A percentile compares a stretch with the other conserved stretches of the same genome.
phyloP scores from a whole-genome alignment of 2,113 vertebrate species.

The Poeciliopsis prolifica region DNA sequence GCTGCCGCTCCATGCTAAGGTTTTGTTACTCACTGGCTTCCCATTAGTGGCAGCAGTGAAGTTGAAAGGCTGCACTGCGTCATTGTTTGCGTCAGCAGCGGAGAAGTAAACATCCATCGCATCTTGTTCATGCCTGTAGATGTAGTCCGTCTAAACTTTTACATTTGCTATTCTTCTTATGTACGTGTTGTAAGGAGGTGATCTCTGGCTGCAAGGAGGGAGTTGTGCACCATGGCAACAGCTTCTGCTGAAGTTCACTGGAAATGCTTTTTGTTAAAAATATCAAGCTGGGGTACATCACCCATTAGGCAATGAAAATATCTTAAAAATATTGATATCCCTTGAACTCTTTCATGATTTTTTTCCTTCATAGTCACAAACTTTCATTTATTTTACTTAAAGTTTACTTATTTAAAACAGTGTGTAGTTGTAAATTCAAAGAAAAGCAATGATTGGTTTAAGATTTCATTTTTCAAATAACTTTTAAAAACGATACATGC shows the following conservation, averaged over 20 bases:
- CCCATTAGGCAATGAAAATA: not conserved
- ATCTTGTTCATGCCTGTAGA: not conserved
- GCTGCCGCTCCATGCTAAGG: slow-evolving; percentile 33
- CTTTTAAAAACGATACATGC: not conserved
- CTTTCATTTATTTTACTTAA: not conserved
- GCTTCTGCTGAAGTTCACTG: slow-evolving; percentile 5
- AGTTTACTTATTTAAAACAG: not conserved
- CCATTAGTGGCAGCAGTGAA: slow-evolving; percentile 23
- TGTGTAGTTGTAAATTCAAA: no score
- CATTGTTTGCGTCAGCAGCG: slow-evolving; percentile 23
- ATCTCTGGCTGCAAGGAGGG: not conserved
- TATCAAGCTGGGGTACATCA: not conserved
- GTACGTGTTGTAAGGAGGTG: slow-evolving; percentile 7
- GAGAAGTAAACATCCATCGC: slow-evolving; percentile 21
- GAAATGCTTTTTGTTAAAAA: slow-evolving; percentile 17
- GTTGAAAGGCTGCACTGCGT: slow-evolving; percentile 32
- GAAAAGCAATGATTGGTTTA: no score
- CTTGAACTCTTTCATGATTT: not conserved
- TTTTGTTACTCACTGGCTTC: slow-evolving; percentile 32
- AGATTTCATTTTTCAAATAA: not conserved
- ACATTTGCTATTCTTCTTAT: slow-evolving; percentile 8
- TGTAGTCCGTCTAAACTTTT: not conserved
- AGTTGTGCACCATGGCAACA: slow-evolving; percentile 50
- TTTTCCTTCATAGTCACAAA: not conserved
- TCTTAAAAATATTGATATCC: not conserved